Evolutionary conservation across 2,888 invertebrate genomes (phyloP), one percentile per base, ranked within the genome.

Genomic region (Caenorhabditis panamensis): DNA sequence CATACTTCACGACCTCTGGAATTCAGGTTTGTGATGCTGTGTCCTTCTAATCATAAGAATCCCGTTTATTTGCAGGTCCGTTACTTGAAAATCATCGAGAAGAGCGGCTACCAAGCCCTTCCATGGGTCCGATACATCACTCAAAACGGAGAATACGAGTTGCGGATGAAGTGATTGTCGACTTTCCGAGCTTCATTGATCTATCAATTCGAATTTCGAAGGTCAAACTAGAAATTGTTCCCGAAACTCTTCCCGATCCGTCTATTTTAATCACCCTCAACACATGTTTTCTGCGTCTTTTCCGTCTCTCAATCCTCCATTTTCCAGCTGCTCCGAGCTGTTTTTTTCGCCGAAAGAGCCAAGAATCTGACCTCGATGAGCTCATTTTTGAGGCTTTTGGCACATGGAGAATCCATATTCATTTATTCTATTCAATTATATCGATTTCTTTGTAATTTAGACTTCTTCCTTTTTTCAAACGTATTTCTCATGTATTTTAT

Each of bases 41-140:
- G 53, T 20, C 22, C 26, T 53, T 9, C 22, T 53, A n/a, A n/a
- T n/a, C n/a, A n/a, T 9, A 20, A 22, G 6, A 20, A 24, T 53
- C 5, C 49, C 28, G 5, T 36, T 18, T 31, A 28, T 56, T 90
- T 91, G 1, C 87, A 93, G 93, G 95, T 95, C 5, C 94, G 97
- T 69, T 97, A 97, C 91, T 93, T 97, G 91, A 97, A 97, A 92
- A 98, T 98, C 88, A 98, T 99, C 89, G 98, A 98, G 91, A 98
- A 99, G 92, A 97, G 96, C 92, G 98, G 98, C 0, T 98, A 98
- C 92, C 98, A 98, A 92, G 98, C 98, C 0, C 92, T 99, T 82
- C 98, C 98, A 0, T 98, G 98, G 98, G 98, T 98, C 5, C 93
- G 98, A n/a, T 99, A 98, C 91, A 98, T 99, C 84, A 99, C 98